A percentile compares a stretch with the other conserved stretches of the same genome.
These are phyloP conservation scores for Antennarius striatus DNA, from an alignment of 2,113 vertebrate genomes.

Conservation along the genomic window DNA sequence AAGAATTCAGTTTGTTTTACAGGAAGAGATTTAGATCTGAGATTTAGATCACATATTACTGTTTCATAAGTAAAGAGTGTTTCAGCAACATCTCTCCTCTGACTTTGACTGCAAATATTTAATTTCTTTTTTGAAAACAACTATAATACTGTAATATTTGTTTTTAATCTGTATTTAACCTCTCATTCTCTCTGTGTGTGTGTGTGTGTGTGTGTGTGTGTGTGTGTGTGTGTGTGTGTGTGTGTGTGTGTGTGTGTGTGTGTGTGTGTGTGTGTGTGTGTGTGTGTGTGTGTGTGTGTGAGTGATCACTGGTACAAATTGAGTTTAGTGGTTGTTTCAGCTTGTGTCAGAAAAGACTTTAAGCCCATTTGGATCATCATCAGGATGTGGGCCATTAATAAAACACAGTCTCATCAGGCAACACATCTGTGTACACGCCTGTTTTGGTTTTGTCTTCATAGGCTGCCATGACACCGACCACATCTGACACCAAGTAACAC, in stretches of 20 bases:
- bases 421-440: constrained; percentile 43
- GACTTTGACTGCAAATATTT: not conserved
- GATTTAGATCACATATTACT: constrained; percentile 9
- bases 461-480: constrained; percentile 33
- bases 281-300: not conserved
- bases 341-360: not conserved
- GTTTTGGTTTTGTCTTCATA: constrained; percentile 34
- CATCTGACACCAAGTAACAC: constrained; percentile 56
- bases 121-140: not conserved
- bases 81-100: not conserved
- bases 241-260: too few species aligned
- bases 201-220: too few species aligned
- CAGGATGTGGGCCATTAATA: constrained; percentile 15
- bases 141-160: not conserved
- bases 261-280: too few species aligned
- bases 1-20: constrained; percentile 48
- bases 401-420: constrained; percentile 17
- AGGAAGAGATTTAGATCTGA: constrained; percentile 9
- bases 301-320: constrained; percentile 7
- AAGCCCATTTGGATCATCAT: constrained; percentile 29
- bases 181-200: too few species aligned
- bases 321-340: constrained; percentile 1
- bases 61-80: constrained; percentile 23
- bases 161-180: not conserved
- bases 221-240: too few species aligned